A percentile compares a stretch with the other conserved stretches of the same genome.
These are phyloP conservation scores for Osedax frankpressi DNA, from an alignment of 2,888 invertebrate species.

Conservation along the genomic window DNA sequence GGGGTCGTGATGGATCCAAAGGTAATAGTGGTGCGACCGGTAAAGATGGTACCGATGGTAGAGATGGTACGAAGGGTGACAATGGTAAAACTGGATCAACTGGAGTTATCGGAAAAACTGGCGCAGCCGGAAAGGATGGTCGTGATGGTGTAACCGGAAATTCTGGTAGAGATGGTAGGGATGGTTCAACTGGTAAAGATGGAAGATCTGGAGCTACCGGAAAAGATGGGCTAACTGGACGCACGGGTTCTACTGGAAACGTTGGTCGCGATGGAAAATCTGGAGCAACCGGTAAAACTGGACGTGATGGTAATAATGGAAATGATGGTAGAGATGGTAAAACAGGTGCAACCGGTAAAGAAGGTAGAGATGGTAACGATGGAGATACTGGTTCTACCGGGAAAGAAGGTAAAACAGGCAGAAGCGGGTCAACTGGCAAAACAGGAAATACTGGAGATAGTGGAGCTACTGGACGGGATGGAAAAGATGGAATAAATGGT, in stretches of 20 bases:
- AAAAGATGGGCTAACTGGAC: neutral
- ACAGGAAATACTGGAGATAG: neutral
- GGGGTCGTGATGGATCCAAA: slow-evolving; percentile 17
- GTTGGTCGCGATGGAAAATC: neutral
- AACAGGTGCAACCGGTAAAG: neutral
- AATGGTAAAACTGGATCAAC: slow-evolving; percentile 21
- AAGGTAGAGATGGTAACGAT: neutral
- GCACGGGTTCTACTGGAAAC: neutral
- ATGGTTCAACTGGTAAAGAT: neutral
- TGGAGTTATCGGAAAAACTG: slow-evolving; percentile 22
- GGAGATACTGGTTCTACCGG: neutral
- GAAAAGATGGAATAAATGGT: neutral
- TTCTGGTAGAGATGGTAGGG: slow-evolving; percentile 2
- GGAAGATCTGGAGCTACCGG: neutral
- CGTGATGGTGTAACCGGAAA: slow-evolving; percentile 9
- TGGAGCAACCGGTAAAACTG: neutral
- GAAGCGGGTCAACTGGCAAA: slow-evolving; percentile 1
- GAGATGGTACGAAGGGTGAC: slow-evolving; percentile 20
- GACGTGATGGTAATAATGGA: neutral
- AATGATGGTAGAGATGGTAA: neutral
- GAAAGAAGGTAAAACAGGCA: slow-evolving; percentile 1
- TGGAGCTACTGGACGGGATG: slow-evolving; percentile 9
- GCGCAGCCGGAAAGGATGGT: slow-evolving; percentile 15
- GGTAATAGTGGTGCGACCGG: slow-evolving; percentile 15
- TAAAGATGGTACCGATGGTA: neutral